Evolutionary conservation across 2,888 invertebrate genomes (phyloP), one percentile per base, ranked within the genome.

Genomic region (Synanthedon vespiformis): DNA sequence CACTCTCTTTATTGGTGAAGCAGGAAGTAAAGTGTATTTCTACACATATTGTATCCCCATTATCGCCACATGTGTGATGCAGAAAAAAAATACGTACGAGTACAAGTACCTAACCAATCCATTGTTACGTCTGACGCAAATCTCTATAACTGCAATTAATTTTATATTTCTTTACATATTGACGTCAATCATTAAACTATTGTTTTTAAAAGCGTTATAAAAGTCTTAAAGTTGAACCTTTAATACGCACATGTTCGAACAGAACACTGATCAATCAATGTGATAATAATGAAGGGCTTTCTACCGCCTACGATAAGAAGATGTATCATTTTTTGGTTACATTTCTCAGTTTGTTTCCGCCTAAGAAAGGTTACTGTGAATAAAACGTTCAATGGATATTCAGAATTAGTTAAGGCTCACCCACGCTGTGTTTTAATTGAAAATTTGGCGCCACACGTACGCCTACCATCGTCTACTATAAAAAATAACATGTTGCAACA

Each of bases 361-460:
- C 6, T 44, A 44, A 13, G 8, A 13, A 14, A 44, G 13, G 44
- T 13, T 34, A 10, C 34, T 10, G 34, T 34, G 34, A 34, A 10
- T 34, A 14, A 44, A 44, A 44, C 44, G 6, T 44, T n/a, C 44
- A 44, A 14, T 57, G 51, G 52, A 56, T 50, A 51, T 48, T 53
- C 54, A 10, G 50, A 40, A 27, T 47, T 34, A 16, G 41, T 56
- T 50, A 62, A 69, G 66, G 65, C 66, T 40, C 64, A 52, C 77
- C 77, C 62, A 77, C 76, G 61, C 63, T 41, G 40, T 6, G 40
- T 40, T 55, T 61, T 59, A 62, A 66, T 65, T 61, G 59, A 61
- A 61, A 49, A 58, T 60, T 64, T 59, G 70, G 70, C 68, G 69
- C 68, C 71, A 54, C 56, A 54, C 50, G 59, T 34, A 44, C 72